Evolutionary conservation across 2,888 invertebrate genomes (phyloP), one percentile per base, ranked within the genome.

Genomic region (Lasioglossum figueresi): DNA sequence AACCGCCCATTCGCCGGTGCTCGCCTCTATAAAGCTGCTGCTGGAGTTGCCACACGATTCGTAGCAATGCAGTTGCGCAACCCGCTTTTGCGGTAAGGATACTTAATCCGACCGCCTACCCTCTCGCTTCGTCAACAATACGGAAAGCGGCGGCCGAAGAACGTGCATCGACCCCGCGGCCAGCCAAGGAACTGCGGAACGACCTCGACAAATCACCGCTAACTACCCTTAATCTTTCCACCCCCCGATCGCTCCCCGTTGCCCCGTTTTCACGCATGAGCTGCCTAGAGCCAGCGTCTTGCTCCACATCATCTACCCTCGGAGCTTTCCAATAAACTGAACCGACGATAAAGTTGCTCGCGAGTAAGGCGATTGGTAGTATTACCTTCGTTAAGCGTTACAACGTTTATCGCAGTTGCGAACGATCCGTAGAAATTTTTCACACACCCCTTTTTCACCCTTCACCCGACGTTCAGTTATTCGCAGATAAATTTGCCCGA

Each of bases 21-120:
- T 74, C 72, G 79, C 80, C 66, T 78, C 75, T 68, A 45, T 66
- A 66, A 84, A 84, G 72, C 59, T 76, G 83, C 71, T 77, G 86
- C 84, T 88, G 83, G 83, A 79, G 86, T 92, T 92, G 89, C 91
- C 86, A 91, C 92, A 91, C 88, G 89, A 88, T 90, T 90, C 85
- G 81, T 87, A 88, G 89, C 87, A 87, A 90, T 88, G 87, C 81
- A 82, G 82, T 93, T 93, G 86, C 88, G 90, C 90, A 92, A 92
- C 78, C 72, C 73, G 59, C 77, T 84, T 89, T 86, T 86, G 87
- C 88, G 88, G 87, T 85, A 88, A 88, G 83, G 92, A 91, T 86
- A 90, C 88, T 89, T 84, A 88, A 84, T 91, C 85, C 83, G 74
- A 59, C 87, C 81, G 85, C 75, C 87, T 84, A 84, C 87, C 85